Evolutionary conservation across 92 coral and sea anemone genomes (phyloP).

Genomic region (Hydrozoanthus gracilis): DNA sequence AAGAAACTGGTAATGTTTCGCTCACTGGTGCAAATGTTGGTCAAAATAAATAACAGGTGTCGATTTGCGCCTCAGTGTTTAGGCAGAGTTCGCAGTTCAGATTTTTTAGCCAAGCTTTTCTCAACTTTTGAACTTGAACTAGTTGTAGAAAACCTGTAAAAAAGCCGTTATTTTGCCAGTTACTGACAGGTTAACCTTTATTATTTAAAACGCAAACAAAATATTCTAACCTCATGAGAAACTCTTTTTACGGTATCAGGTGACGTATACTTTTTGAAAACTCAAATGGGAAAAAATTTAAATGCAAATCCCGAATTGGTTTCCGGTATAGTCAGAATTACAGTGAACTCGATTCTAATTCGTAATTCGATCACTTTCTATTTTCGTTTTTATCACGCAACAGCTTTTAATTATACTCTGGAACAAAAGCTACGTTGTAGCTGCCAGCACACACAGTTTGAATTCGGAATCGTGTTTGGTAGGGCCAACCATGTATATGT

Average conservation of each 20-base stretch:
- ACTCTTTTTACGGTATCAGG: background rate
- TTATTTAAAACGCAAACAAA: too few species aligned
- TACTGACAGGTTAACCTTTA: too few species aligned
- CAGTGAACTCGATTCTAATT: background rate
- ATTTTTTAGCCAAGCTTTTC: too few species aligned
- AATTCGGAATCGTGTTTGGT: background rate
- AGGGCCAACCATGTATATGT: background rate
- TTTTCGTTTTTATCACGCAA: background rate
- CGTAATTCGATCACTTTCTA: background rate
- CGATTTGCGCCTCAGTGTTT: too few species aligned
- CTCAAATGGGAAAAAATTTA: background rate
- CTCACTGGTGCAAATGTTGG: too few species aligned
- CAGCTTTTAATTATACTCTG: background rate
- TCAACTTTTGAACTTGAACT: too few species aligned
- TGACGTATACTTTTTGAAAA: background rate
- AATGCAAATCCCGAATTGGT: background rate
- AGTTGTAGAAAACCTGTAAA: too few species aligned
- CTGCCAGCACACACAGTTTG: background rate
- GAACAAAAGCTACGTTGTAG: background rate
- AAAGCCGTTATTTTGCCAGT: too few species aligned
- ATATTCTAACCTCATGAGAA: background rate
- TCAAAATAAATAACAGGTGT: too few species aligned
- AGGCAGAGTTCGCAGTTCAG: too few species aligned
- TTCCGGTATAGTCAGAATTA: slow-evolving; percentile 18
- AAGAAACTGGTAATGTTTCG: too few species aligned